A percentile compares a stretch with the other conserved stretches of the same genome.
Evolutionary conservation across 2,113 vertebrate species (phyloP).

Genomic region (Hystrix cristata): DNA sequence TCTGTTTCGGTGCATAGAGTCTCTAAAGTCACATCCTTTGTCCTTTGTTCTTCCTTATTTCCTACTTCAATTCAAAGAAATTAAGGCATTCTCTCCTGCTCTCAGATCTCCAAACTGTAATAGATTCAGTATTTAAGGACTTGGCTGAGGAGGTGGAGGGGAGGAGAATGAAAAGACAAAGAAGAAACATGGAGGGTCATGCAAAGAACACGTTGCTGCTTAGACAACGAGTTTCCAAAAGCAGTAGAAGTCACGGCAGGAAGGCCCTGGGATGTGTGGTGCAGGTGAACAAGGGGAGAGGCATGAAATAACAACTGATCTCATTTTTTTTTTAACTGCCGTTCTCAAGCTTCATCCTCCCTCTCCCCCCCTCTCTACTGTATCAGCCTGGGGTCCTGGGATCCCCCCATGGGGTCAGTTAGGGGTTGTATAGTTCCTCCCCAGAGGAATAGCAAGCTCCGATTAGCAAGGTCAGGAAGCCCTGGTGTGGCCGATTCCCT

Average conservation of each 20-base stretch:
- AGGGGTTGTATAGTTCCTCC: not conserved
- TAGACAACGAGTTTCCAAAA: not conserved
- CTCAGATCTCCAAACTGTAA: not conserved
- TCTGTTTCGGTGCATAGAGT: not conserved
- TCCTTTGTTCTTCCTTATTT: not conserved
- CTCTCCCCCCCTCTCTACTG: not conserved
- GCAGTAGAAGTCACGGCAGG: not conserved
- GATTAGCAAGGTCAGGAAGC: not conserved
- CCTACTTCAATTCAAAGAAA: not conserved
- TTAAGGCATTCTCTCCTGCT: not conserved
- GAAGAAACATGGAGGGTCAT: not conserved
- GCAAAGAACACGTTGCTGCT: not conserved
- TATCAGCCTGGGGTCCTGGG: not conserved
- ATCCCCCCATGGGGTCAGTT: not conserved
- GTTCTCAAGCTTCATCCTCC: not conserved
- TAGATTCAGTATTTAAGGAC: not conserved
- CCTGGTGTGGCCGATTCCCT: not conserved
- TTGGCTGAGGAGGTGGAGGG: not conserved
- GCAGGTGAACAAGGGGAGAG: not conserved
- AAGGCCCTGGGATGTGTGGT: not conserved
- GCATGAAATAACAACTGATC: not conserved
- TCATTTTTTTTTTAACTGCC: not conserved
- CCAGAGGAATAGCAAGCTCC: not conserved
- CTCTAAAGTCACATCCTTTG: not conserved
- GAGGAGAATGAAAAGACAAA: not conserved